These are phyloP conservation scores for Eriocheir sinensis DNA, from an alignment of 1,140 invertebrate genomes.

Conservation along the genomic window DNA sequence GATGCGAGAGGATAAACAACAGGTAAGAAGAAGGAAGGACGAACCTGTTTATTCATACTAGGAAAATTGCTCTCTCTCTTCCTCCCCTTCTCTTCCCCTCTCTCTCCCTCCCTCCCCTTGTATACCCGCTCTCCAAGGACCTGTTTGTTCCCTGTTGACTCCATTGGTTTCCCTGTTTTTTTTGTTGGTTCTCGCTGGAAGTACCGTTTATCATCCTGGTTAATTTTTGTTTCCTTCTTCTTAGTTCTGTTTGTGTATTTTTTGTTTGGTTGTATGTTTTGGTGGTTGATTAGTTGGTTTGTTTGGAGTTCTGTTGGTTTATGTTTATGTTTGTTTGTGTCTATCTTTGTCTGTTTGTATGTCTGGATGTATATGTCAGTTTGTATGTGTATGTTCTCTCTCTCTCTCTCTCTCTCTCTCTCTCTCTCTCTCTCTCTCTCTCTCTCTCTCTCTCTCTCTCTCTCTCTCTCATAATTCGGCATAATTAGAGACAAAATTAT, in stretches of 20 bases:
- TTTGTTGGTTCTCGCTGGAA: slow-evolving; percentile 24
- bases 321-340: not conserved
- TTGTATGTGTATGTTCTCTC: not conserved
- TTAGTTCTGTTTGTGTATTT: not conserved
- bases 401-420: too few species aligned
- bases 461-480: slow-evolving; percentile 1
- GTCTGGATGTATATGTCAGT: too few species aligned
- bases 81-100: too few species aligned
- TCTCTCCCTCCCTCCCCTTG: not conserved
- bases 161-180: too few species aligned
- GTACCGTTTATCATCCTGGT: not conserved
- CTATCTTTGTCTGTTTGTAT: not conserved
- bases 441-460: slow-evolving; percentile 4
- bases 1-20: not conserved
- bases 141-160: not conserved
- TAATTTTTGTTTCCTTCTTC: not conserved
- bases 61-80: too few species aligned
- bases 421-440: not conserved
- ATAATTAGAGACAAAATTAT: too few species aligned
- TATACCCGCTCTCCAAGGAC: not conserved
- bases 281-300: too few species aligned
- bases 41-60: not conserved
- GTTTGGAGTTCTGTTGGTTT: too few species aligned
- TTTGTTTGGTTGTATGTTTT: not conserved
- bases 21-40: not conserved